Evolutionary conservation across 2,888 invertebrate species (phyloP), one percentile per base, ranked within the genome.

Genomic region (Apodemia zela): DNA sequence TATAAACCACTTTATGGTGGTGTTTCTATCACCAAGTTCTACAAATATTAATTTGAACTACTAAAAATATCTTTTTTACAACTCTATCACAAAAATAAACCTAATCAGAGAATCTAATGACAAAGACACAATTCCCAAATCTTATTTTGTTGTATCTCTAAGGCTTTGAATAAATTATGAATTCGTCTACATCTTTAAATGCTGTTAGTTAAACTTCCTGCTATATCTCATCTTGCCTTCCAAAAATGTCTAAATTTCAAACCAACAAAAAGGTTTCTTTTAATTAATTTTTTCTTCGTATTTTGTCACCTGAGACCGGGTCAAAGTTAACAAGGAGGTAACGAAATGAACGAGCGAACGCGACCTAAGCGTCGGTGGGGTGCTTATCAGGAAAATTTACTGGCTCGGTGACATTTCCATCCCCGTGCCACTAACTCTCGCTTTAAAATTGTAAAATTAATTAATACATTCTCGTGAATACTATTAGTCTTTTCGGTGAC

Each of bases 321-420:
- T 54, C 54, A 54, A 54, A 54, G 54, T 54, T 54, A 54, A 54
- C 25, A 54, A 54, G 54, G 54, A 54, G 21, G 25, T 13, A 54
- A 54, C 54, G 54, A 84, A 87, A 85, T 85, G 84, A 86, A 78
- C 78, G 79, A 76, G 79, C 73, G 77, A 78, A 79, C 78, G 75
- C 79, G 81, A 80, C 81, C 82, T 81, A 79, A 79, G 75, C 80
- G 84, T 84, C 84, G 79, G 81, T 77, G 81, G 76, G 74, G 76
- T 73, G 86, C 85, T 89, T 89, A 89, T 89, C 89, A 84, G 78
- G 76, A 78, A 84, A 88, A 89, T 89, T 87, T 88, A 89, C 84
- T 87, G 84, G 82, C 83, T 85, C 76, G 79, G 82, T 87, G 89
- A 89, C 89, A 85, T 87, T 84, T 81, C 81, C 82, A 77, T 87